A percentile compares a stretch with the other conserved stretches of the same genome.
Evolutionary conservation across 1,140 invertebrate species (phyloP).

Genomic region (Aphis craccivora): DNA sequence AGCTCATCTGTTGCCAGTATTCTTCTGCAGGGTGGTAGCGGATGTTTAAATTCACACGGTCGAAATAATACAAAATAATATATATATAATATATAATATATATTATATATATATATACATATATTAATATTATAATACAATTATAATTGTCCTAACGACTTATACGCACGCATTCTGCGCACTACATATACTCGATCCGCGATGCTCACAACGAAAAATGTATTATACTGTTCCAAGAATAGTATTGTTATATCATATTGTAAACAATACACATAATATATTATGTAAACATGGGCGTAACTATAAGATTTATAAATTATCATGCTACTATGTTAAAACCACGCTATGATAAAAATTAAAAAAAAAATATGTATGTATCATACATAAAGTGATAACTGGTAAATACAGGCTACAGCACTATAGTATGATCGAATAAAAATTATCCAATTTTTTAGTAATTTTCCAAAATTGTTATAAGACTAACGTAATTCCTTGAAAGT

Average conservation of each 20-base stretch:
- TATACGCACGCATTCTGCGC: neutral
- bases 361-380: neutral
- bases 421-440: neutral
- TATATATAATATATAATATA: neutral
- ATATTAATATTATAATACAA: neutral
- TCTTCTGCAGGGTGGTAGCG: neutral
- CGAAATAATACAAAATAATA: neutral
- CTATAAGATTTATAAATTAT: neutral
- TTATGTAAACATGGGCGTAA: neutral
- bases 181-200: neutral
- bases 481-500: neutral
- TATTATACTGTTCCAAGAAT: neutral
- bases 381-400: neutral
- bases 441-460: neutral
- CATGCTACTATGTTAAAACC: neutral
- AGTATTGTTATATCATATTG: neutral
- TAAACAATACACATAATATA: neutral
- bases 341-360: neutral
- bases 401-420: neutral
- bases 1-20: neutral
- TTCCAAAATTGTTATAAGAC: neutral
- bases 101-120: no score
- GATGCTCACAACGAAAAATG: neutral
- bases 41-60: conserved; percentile 23
- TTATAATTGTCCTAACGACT: neutral